Evolutionary conservation across 2,113 vertebrate genomes (phyloP).

Genomic region (Nyctibius bracteatus): DNA sequence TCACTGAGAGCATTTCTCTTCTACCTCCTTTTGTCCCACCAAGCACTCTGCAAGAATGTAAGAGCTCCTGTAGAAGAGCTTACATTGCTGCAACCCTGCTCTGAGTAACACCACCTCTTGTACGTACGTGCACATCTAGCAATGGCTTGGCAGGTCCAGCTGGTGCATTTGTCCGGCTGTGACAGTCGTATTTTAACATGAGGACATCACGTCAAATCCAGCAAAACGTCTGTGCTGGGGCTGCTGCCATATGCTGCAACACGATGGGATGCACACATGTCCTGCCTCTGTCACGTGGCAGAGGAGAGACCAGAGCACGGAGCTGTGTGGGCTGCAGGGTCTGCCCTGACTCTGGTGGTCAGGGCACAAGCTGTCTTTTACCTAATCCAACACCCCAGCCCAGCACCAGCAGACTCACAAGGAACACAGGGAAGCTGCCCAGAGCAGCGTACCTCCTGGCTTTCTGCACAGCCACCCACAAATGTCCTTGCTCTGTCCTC

Average conservation of each 20-base stretch:
- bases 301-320: not conserved
- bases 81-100: not conserved
- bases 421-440: not conserved
- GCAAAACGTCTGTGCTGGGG: not conserved
- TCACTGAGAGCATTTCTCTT: not conserved
- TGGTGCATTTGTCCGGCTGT: accelerated
- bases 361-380: not conserved
- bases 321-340: not conserved
- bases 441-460: not conserved
- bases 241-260: not conserved
- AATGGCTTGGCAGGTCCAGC: not conserved
- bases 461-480: not conserved
- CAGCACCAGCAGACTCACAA: not conserved
- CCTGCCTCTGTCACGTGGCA: not conserved
- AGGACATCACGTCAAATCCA: not conserved
- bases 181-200: not conserved
- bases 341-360: not conserved
- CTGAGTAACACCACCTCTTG: not conserved
- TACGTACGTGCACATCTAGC: not conserved
- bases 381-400: not conserved
- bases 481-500: not conserved
- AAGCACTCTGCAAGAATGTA: not conserved
- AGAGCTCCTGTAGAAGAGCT: not conserved
- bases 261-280: not conserved
- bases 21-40: not conserved